A percentile compares a stretch with the other conserved stretches of the same genome.
These are phyloP conservation scores for Emesis castigata DNA, from an alignment of 2,888 invertebrate genomes.

Conservation along the genomic window DNA sequence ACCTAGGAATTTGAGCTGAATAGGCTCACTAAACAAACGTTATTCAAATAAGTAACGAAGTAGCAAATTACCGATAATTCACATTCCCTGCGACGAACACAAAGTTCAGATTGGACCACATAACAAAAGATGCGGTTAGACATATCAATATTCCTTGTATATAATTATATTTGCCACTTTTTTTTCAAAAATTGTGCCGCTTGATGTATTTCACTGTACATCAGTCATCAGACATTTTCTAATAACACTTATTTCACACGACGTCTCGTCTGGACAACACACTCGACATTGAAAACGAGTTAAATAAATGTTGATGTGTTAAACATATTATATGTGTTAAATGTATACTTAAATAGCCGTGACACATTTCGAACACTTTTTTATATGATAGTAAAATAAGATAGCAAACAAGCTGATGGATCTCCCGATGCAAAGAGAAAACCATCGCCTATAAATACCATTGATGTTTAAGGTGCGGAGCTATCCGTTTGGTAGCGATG, in stretches of 20 bases:
- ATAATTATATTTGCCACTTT: slow-evolving; percentile 82
- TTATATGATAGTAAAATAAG: too few species aligned
- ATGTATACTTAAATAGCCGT: too few species aligned
- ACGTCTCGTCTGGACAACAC: not conserved
- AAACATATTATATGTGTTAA: too few species aligned
- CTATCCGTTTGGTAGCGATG: too few species aligned
- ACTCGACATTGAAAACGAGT: not conserved
- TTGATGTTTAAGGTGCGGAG: too few species aligned
- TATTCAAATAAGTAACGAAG: not conserved
- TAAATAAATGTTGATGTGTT: too few species aligned
- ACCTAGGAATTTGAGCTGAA: too few species aligned
- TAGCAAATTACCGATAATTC: slow-evolving; percentile 75
- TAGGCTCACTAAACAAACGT: not conserved
- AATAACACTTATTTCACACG: not conserved
- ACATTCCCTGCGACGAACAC: slow-evolving; percentile 80
- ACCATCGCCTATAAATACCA: too few species aligned
- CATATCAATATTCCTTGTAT: slow-evolving; percentile 76
- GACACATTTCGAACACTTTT: too few species aligned
- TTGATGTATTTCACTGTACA: not conserved
- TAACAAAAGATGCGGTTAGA: slow-evolving; percentile 75
- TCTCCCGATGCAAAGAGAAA: too few species aligned
- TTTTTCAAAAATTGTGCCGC: slow-evolving; percentile 70
- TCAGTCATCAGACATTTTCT: not conserved
- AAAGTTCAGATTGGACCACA: slow-evolving; percentile 79
- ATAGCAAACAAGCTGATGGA: too few species aligned